Conservation (phyloP, 2,797 vertebrate genomes). For the Sebastes vulpes region DNA sequence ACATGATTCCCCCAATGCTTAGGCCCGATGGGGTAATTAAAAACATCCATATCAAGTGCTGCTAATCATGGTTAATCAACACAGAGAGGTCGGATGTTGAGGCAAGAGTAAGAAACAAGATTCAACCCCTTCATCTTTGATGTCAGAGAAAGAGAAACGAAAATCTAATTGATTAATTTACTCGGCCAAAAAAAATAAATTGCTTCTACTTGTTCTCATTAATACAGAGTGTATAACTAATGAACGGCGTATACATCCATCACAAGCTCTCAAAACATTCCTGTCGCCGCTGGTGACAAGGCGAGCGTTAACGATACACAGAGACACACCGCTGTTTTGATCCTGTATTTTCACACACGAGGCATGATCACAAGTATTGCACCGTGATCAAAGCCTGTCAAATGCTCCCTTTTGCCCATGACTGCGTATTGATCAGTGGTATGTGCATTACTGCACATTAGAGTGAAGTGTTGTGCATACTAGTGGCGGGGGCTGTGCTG, state of each 20-base stretch:
- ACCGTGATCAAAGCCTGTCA: constrained; percentile 17
- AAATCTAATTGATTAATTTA: constrained; percentile 24
- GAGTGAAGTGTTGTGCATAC: background rate
- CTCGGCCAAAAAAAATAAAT: constrained; percentile 9
- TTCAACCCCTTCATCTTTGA: constrained; percentile 9
- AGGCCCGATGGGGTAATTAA: background rate
- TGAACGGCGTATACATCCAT: background rate
- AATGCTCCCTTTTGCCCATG: background rate
- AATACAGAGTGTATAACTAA: constrained; percentile 14
- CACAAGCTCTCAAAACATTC: background rate
- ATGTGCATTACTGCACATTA: constrained; percentile 16
- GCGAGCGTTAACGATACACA: background rate
- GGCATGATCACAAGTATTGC: constrained; percentile 14
- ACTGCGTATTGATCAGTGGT: constrained; percentile 36
- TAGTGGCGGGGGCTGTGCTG: background rate
- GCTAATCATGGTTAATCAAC: constrained; percentile 29
- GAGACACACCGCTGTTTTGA: background rate
- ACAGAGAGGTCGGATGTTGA: background rate
- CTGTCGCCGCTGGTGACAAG: background rate
- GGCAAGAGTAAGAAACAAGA: background rate
- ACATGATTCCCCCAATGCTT: too few species aligned
- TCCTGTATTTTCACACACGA: background rate
- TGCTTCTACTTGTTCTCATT: constrained; percentile 22
- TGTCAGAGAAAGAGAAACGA: constrained; percentile 6
- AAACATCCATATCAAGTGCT: background rate